Base-by-base conservation (phyloP, 2,888 invertebrate species). In the Liposcelis brunnea region DNA sequence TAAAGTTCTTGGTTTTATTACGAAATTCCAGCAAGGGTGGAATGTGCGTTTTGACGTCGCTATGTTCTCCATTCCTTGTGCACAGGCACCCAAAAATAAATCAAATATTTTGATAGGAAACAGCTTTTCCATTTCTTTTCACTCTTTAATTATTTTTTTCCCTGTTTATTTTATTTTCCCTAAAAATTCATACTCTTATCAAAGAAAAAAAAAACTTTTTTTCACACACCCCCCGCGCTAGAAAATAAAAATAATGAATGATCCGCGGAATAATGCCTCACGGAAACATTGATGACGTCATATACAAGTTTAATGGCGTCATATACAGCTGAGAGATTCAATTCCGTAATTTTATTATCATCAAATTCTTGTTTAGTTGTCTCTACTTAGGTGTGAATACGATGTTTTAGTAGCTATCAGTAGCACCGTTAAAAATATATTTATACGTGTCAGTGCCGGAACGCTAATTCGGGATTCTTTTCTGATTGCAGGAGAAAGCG, bases 401-500 rank as follows among this genome's bases (percentile, higher is more conserved):
- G 4, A 8, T 8, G 4, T 26, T 26, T 26, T 26, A 26, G 26
- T 26, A 26, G 26, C 26, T 26, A 26, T 26, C 26, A 26, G 8
- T 26, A 26, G 26, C 26, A 8, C 5, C 26, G 26, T 26, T 47
- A 46, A 26, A 31, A 33, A 49, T 56, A 10, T 43, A n/a, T n/a
- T n/a, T n/a, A n/a, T 32, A 11, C 32, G 12, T 11, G 35, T 2
- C 2, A 4, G 43, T n/a, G n/a, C n/a, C n/a, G n/a, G n/a, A n/a
- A n/a, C n/a, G n/a, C n/a, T 11, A 26, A 32, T 36, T n/a, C 35
- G 18, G 18, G 16, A 2, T 26, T 4, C 46, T 45, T 43, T 46
- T 32, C 45, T 47, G 49, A 16, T 51, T 46, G 44, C 45, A 57
- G 57, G 52, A 54, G 57, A 52, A 98, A 98, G 67, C 79, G 97